These are phyloP conservation scores for Platycnemis pennipes DNA, from an alignment of 2,888 invertebrate species.

Conservation along the genomic window DNA sequence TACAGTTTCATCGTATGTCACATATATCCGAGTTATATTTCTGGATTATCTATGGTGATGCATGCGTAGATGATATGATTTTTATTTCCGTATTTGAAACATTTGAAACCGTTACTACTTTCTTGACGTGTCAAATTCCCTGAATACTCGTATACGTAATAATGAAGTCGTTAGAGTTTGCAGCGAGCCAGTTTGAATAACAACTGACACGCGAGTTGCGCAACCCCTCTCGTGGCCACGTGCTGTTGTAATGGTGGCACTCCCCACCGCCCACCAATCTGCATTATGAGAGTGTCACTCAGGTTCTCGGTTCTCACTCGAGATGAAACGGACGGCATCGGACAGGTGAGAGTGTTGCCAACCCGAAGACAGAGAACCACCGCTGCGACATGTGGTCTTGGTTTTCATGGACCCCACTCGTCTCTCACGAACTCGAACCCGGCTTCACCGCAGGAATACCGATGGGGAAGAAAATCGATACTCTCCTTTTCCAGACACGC, in stretches of 20 bases:
- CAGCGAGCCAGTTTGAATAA: too few relatives aligned
- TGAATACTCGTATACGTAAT: too few relatives aligned
- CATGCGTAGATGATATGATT: too few relatives aligned
- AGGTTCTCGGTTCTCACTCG: neutral
- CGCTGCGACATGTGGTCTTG: neutral
- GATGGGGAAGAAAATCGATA: neutral
- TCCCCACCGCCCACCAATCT: neutral
- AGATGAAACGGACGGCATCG: neutral
- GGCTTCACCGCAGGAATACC: neutral
- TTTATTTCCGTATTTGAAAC: too few relatives aligned
- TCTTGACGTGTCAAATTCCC: too few relatives aligned
- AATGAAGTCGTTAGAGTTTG: too few relatives aligned
- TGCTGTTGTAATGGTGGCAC: neutral
- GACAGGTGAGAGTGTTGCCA: too few relatives aligned
- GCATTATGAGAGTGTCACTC: neutral
- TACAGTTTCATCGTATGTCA: too few relatives aligned
- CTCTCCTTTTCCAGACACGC: neutral
- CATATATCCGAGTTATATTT: too few relatives aligned
- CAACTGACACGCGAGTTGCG: neutral
- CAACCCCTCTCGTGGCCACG: neutral
- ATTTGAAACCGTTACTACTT: too few relatives aligned
- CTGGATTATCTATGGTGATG: too few relatives aligned
- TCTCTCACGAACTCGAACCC: neutral
- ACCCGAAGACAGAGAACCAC: neutral
- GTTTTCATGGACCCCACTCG: neutral